phyloP scores from a whole-genome alignment of 2,888 invertebrate genomes.

The Lysandra bellargus region DNA sequence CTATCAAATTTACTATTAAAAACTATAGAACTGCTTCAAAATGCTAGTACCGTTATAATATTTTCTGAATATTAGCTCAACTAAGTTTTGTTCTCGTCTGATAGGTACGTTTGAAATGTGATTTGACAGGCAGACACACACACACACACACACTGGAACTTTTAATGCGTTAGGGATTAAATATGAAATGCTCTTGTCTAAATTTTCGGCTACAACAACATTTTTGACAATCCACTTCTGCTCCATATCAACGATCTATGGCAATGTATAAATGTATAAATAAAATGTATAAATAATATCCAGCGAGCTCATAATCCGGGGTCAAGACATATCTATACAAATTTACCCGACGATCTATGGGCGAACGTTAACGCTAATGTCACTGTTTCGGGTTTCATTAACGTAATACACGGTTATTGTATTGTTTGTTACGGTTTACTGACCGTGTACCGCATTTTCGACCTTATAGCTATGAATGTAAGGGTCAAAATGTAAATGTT shows the following conservation, averaged over 20 bases:
- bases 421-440: neutral
- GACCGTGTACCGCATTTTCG: neutral
- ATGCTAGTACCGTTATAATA: too few species aligned
- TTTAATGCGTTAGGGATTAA: too few species aligned
- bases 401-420: conserved; percentile 14
- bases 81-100: too few species aligned
- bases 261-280: neutral
- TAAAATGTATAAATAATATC: neutral
- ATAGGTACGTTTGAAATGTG: too few species aligned
- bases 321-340: conserved; percentile 21
- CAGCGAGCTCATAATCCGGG: neutral
- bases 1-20: too few species aligned
- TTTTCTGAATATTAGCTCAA: too few species aligned
- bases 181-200: too few species aligned
- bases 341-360: conserved; percentile 8
- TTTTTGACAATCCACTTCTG: too few species aligned
- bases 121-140: too few species aligned
- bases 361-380: neutral
- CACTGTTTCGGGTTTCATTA: conserved; percentile 14
- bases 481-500: neutral
- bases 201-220: too few species aligned
- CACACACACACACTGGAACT: too few species aligned
- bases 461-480: neutral
- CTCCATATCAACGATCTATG: neutral
- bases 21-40: too few species aligned